Evolutionary conservation across 1,140 invertebrate genomes (phyloP).

Genomic region (Magallana gigas): DNA sequence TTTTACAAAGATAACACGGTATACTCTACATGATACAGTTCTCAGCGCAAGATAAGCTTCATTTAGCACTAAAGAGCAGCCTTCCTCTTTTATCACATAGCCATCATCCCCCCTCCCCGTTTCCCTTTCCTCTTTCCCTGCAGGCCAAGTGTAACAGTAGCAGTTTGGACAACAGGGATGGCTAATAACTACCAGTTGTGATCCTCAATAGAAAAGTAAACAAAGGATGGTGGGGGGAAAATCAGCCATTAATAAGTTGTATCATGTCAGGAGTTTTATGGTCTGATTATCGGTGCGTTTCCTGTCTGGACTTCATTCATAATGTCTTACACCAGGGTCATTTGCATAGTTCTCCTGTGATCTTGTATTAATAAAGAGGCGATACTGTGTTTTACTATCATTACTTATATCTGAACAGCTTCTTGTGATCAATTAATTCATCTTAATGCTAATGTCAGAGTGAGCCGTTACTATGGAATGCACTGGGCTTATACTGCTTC

Average conservation of each 20-base stretch:
- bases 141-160: neutral
- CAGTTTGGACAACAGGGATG: neutral
- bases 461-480: slow-evolving; percentile 11
- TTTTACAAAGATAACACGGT: slow-evolving; percentile 25
- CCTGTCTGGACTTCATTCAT: slow-evolving; percentile 30
- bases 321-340: slow-evolving; percentile 13
- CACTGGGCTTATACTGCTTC: neutral
- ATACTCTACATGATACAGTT: slow-evolving; percentile 16
- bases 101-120: neutral
- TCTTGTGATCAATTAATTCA: slow-evolving; percentile 36
- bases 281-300: slow-evolving; percentile 8
- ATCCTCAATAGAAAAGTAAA: neutral
- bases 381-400: slow-evolving; percentile 27
- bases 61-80: slow-evolving; percentile 30
- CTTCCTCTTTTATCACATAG: neutral
- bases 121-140: too few relatives aligned
- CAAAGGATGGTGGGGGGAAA: neutral
- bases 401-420: slow-evolving; percentile 17
- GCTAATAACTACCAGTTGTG: slow-evolving; percentile 21
- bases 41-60: slow-evolving; percentile 1
- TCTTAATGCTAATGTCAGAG: slow-evolving; percentile 30
- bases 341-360: slow-evolving; percentile 27
- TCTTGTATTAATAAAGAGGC: slow-evolving; percentile 22
- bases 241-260: slow-evolving; percentile 25
- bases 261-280: slow-evolving; percentile 9